phyloP scores from a whole-genome alignment of 2,797 vertebrate genomes.

The Momotus momota region DNA sequence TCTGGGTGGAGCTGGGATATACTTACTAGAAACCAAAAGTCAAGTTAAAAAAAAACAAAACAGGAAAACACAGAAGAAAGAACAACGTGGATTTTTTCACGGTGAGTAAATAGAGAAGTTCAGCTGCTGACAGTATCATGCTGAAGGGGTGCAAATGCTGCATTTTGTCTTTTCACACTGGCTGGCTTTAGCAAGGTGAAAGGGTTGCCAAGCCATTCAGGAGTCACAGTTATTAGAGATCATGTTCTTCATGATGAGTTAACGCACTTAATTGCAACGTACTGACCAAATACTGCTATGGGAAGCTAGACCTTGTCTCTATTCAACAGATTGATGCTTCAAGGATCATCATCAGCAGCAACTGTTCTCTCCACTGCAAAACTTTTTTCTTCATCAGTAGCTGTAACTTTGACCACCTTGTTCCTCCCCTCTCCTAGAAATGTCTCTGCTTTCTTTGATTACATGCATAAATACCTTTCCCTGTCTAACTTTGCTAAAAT shows the following conservation, averaged over 20 bases:
- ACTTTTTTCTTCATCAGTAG: neutral
- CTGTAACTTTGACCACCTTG: neutral
- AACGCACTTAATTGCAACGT: neutral
- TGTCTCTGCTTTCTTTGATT: neutral
- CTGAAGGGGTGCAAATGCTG: neutral
- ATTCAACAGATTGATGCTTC: neutral
- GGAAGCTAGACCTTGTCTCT: neutral
- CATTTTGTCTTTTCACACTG: neutral
- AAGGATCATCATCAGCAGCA: neutral
- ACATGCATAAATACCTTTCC: neutral
- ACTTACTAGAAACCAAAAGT: neutral
- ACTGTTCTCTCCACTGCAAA: neutral
- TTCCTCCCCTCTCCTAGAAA: neutral
- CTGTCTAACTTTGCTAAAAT: neutral
- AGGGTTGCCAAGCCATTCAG: neutral
- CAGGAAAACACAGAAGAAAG: neutral
- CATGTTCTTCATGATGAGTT: neutral
- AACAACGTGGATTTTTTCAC: neutral
- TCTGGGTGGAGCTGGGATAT: neutral
- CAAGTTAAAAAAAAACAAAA: neutral
- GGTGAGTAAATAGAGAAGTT: neutral
- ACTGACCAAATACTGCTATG: neutral
- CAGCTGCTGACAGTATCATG: neutral
- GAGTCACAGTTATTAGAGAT: neutral
- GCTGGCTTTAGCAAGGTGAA: neutral